These are phyloP conservation scores for Zaprionus ghesquierei DNA, from an alignment of 1,140 invertebrate species.

Conservation along the genomic window DNA sequence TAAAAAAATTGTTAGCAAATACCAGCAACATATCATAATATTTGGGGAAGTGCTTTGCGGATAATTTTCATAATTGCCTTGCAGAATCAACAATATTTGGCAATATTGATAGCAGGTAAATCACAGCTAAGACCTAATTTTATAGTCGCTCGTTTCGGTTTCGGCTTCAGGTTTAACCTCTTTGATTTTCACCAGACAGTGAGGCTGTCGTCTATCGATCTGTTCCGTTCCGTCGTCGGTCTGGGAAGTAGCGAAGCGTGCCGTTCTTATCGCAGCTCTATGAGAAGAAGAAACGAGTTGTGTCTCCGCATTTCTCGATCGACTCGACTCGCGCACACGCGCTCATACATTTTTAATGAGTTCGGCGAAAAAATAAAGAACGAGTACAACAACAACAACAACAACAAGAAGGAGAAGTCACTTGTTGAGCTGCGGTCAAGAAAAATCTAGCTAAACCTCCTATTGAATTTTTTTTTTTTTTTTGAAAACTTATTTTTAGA, in stretches of 20 bases:
- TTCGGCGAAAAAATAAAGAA: neutral
- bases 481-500: slow-evolving; percentile 17
- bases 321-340: neutral
- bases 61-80: neutral
- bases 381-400: neutral
- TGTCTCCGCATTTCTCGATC: neutral
- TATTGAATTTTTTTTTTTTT: neutral
- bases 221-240: neutral
- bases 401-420: neutral
- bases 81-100: neutral
- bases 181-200: neutral
- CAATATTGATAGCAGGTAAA: neutral
- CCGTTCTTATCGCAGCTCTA: neutral
- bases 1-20: too few species aligned
- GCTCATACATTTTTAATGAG: slow-evolving; percentile 30
- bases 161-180: neutral
- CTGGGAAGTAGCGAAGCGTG: slow-evolving; percentile 8
- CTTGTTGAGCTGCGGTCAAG: neutral
- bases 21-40: neutral
- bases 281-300: slow-evolving; percentile 19
- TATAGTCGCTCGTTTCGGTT: neutral
- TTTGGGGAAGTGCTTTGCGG: neutral
- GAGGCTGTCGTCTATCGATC: neutral
- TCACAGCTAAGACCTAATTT: neutral
- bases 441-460: neutral